Base-by-base conservation (phyloP, 2,797 vertebrate species). In the Danio aesculapii region DNA sequence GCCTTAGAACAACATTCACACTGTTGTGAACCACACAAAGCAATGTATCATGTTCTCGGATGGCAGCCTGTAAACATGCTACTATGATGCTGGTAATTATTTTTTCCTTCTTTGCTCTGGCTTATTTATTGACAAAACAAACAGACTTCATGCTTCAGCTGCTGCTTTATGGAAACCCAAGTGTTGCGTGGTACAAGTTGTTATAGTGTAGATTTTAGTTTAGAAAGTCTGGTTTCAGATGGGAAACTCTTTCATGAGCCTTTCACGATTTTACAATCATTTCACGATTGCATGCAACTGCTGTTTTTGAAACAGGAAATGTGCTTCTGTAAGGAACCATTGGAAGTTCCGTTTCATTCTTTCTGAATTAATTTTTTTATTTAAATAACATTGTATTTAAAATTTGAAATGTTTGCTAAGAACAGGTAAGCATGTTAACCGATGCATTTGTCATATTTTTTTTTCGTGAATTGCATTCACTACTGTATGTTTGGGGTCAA, bases 231-330 rank as follows among this genome's bases (percentile, higher is more conserved):
- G 12, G 50, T 67, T 77, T 57, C 41, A 63, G 21, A 75, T 8
- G 11, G 3, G 16, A 64, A 21, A 21, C 53, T 58, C 11, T 52
- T 8, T 30, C 30, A 30, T 43, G 5, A 39, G 11, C 6, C 5
- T 78, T 61, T 59, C 14, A 58, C 41, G n/a, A 52, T n/a, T 69
- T 61, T 47, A 62, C 17, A 75, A 81, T 46, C 49, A 12, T 30
- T 44, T 63, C 59, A 72, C 30, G 57, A 70, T 67, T 77, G 62
- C 72, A 63, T 80, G 13, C 44, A 76, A n/a, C 13, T 74, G 41
- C 9, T 59, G 63, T 79, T 76, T 69, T 66, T 77, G 49, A 80
- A 82, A 83, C 73, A 71, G 83, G 81, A 82, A 70, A 78, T 77
- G 1, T 58, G 39, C 82, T 68, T 79, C 14, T 69, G 17, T 66